phyloP scores from a whole-genome alignment of 1,140 invertebrate genomes.

The Plectrocnemia conspersa region DNA sequence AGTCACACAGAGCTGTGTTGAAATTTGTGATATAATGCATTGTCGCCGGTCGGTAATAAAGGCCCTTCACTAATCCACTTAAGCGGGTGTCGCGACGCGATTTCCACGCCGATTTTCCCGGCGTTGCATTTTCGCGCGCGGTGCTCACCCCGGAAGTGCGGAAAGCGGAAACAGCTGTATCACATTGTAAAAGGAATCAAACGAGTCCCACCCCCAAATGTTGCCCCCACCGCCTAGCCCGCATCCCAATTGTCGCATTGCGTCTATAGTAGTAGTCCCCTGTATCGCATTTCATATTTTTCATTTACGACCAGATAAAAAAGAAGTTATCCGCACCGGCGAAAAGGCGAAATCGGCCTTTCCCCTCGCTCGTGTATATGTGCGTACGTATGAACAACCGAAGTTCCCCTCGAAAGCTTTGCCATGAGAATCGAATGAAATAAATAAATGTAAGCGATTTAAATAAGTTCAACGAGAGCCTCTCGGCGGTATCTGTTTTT shows the following conservation, averaged over 20 bases:
- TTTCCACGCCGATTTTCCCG: neutral
- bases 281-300: slow-evolving; percentile 13
- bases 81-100: neutral
- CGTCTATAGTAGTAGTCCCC: neutral
- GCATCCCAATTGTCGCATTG: neutral
- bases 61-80: neutral
- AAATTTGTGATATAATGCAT: too few relatives aligned
- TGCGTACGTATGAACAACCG: neutral
- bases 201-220: neutral
- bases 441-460: slow-evolving; percentile 2
- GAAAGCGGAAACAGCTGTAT: slow-evolving; percentile 14
- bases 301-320: slow-evolving; percentile 21
- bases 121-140: neutral
- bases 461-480: neutral
- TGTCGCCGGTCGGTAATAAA: neutral
- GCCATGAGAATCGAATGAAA: neutral
- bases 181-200: slow-evolving; percentile 4
- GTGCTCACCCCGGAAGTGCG: neutral
- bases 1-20: too few relatives aligned
- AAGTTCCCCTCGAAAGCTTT: slow-evolving; percentile 1
- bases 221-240: too few relatives aligned
- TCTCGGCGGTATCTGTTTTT: neutral
- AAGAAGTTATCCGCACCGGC: neutral
- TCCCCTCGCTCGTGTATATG: neutral
- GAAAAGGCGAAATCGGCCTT: neutral